Conservation (phyloP, 2,888 invertebrate genomes). For the Lamellibrachia columna region DNA sequence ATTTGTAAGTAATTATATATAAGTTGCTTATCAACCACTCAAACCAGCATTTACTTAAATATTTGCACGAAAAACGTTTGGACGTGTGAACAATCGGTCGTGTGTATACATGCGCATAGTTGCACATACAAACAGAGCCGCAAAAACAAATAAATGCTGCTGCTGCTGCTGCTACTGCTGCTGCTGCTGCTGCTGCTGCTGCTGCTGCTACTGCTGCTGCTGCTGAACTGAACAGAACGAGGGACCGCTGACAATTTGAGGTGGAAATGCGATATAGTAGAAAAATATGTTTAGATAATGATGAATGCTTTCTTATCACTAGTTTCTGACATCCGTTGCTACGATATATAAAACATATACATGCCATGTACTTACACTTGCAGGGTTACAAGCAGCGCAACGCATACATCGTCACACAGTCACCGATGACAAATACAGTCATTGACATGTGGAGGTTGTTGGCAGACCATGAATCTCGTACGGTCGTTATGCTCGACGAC, state of each 20-base stretch:
- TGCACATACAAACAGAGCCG: rapidly evolving
- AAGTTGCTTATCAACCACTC: too few species aligned
- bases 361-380: not conserved
- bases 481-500: not conserved
- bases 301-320: too few species aligned
- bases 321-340: not conserved
- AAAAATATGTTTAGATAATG: too few species aligned
- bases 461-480: not conserved
- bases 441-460: not conserved
- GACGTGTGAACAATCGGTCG: too few species aligned
- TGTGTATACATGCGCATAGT: rapidly evolving
- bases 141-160: too few species aligned
- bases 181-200: not conserved
- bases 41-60: too few species aligned
- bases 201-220: too few species aligned
- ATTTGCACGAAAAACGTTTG: too few species aligned
- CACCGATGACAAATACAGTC: not conserved
- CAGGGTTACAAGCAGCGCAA: not conserved
- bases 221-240: too few species aligned
- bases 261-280: too few species aligned
- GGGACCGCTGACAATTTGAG: too few species aligned
- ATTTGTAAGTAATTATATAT: not conserved
- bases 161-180: not conserved
- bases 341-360: not conserved
- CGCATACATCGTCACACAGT: not conserved